A percentile compares a stretch with the other conserved stretches of the same genome.
Conservation (phyloP, 35 echinoderm and acorn worm genomes). For the Nesometra sesokonis region DNA sequence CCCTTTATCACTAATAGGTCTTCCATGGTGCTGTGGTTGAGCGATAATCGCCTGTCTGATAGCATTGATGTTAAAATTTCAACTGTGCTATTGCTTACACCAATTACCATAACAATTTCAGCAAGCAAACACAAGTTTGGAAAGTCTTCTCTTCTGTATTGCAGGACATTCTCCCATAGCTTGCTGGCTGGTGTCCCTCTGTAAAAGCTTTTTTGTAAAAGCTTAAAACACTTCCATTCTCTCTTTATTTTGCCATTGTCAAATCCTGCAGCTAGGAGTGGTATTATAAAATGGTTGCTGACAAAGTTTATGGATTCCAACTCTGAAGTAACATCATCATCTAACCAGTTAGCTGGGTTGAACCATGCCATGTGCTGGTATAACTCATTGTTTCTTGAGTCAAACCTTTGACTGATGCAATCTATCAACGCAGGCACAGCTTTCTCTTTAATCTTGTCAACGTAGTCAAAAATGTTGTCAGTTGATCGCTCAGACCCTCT, state of each 20-base stretch:
- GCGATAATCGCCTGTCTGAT: slow-evolving; percentile 29
- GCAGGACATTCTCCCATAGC: slow-evolving; percentile 22
- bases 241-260: slow-evolving; percentile 16
- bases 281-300: slow-evolving; percentile 12
- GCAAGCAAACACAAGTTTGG: slow-evolving; percentile 19
- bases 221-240: slow-evolving; percentile 32
- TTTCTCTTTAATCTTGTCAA: no score
- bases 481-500: no score
- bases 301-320: slow-evolving; percentile 13
- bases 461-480: no score
- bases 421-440: slow-evolving; percentile 3
- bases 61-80: slow-evolving; percentile 39
- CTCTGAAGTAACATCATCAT: slow-evolving; percentile 20
- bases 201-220: slow-evolving; percentile 24
- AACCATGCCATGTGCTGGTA: slow-evolving; percentile 44
- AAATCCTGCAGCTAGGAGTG: slow-evolving; percentile 25
- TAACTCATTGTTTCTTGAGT: slow-evolving; percentile 23
- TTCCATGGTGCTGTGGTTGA: slow-evolving; percentile 45
- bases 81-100: slow-evolving; percentile 34
- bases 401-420: slow-evolving; percentile 28
- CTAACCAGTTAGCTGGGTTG: slow-evolving; percentile 53
- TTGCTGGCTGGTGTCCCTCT: background rate
- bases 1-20: slow-evolving; percentile 20
- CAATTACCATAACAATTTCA: slow-evolving; percentile 28
- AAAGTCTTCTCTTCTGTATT: slow-evolving; percentile 28